Base-by-base conservation (phyloP, 2,888 invertebrate species). In the Dastarcus helophoroides region DNA sequence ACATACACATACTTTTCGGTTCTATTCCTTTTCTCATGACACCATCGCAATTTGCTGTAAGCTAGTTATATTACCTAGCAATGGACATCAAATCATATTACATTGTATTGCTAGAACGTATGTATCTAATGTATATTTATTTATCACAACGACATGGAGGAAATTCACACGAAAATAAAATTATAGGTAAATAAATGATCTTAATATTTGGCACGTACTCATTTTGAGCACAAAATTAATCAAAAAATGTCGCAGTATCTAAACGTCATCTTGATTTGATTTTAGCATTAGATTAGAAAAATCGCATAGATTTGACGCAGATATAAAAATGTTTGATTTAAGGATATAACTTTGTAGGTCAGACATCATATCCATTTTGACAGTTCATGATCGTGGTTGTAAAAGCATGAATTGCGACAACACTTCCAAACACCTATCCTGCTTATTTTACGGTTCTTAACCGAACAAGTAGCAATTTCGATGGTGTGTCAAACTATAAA, bases 21-120 rank as follows among this genome's bases (percentile, higher is more conserved):
- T 8, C 19, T 19, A 6, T 31, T 25, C 17, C 24, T 32, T 33
- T 30, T 26, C 29, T 58, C 52, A 52, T 49, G n/a, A 58, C 59
- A 61, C 60, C 60, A 61, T 59, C 60, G 58, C 56, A 58, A 60
- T 56, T 62, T 57, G 64, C 61, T 58, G 38, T 43, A 37, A 40
- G 39, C 38, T 43, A 48, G 43, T 41, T 39, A 35, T 46, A 47
- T 41, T 38, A 37, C 43, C 46, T 46, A 47, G 45, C 37, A 46
- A 44, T 39, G 34, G 41, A n/a, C 46, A 47, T 42, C 31, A 33
- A 33, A 24, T 30, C 37, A 66, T 67, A 65, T 66, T 66, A 64
- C 65, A 65, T 65, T 65, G 65, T 67, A 64, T 63, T 64, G 66
- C 65, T 49, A 53, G 12, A 37, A 39, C 50, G 49, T 56, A 58